These are phyloP conservation scores for Sphaerophoria rueppellii DNA, from an alignment of 2,888 invertebrate species.

Conservation along the genomic window DNA sequence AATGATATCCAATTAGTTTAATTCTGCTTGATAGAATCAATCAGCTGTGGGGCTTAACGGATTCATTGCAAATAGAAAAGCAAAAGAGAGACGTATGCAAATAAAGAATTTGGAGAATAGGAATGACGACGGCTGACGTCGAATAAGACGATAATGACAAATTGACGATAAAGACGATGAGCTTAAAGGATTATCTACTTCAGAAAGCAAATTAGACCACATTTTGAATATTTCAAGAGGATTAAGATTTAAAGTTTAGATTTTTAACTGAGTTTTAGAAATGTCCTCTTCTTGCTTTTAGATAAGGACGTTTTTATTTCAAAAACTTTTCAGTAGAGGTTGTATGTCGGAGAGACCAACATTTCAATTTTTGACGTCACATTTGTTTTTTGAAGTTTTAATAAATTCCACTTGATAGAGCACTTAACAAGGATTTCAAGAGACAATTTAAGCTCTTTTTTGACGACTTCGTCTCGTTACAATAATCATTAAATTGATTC, in stretches of 20 bases:
- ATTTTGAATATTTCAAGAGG: conserved; percentile 2
- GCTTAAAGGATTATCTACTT: conserved; percentile 8
- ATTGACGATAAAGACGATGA: neutral
- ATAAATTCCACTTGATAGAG: neutral
- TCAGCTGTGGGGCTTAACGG: conserved; percentile 7
- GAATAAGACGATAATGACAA: neutral
- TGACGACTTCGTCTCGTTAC: neutral
- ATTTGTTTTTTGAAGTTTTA: too few relatives aligned
- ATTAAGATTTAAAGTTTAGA: neutral
- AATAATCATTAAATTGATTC: too few relatives aligned
- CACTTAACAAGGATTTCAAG: neutral
- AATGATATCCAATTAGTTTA: conserved; percentile 56
- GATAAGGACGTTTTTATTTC: too few relatives aligned
- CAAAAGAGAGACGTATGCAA: neutral
- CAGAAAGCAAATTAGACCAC: conserved; percentile 2
- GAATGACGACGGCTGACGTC: neutral
- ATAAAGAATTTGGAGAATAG: conserved; percentile 2
- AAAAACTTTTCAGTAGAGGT: too few relatives aligned
- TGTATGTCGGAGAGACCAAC: too few relatives aligned
- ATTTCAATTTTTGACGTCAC: too few relatives aligned
- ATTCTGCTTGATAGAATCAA: conserved; percentile 52
- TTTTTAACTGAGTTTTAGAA: too few relatives aligned
- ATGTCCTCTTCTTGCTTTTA: too few relatives aligned
- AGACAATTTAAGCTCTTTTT: neutral
- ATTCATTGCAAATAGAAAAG: conserved; percentile 10